Base-by-base conservation (phyloP, 2,888 invertebrate species). In the Hyles lineata region DNA sequence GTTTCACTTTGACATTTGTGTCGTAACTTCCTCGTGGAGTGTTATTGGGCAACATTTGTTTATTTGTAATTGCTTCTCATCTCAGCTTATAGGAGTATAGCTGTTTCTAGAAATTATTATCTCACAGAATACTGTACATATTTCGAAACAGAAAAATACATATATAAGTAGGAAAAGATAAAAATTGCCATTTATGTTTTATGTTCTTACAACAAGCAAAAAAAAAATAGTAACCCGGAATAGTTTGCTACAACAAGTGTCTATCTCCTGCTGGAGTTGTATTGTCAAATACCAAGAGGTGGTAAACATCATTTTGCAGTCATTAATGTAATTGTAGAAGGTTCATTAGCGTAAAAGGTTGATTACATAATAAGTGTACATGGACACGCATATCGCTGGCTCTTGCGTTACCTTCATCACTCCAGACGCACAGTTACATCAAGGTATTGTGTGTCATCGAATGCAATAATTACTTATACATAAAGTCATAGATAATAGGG, bases 301-400 rank as follows among this genome's bases (percentile, higher is more conserved):
- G 43, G 60, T 15, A 60, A 23, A 11, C 60, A 61, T 32, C 60
- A 59, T 11, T 60, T 50, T 60, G 50, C 23, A n/a, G 59, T 55
- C 17, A 71, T 71, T 52, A 62, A n/a, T 71, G 25, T 67, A 59
- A 72, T 69, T 67, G 21, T 55, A 60, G 58, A 52, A 21, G 67
- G 50, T n/a, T 72, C 9, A 71, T 71, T 71, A 62, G 52, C 71
- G 62, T 52, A 71, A 62, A n/a, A 71, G 71, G 62, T 52, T 50
- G 60, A 67, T 72, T 62, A 71, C 61, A 70, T 70, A 72, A 71
- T 72, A 62, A 62, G 50, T 23, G 19, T 43, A 11, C 17, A 50
- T 67, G 67, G 23, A 50, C 67, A 67, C 35, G 63, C 67, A 23
- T 67, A 50, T 50, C 67, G 23, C 15, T 50, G 17, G 50, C 67